Base-by-base conservation (phyloP, 2,888 invertebrate species). In the Helleia helle region DNA sequence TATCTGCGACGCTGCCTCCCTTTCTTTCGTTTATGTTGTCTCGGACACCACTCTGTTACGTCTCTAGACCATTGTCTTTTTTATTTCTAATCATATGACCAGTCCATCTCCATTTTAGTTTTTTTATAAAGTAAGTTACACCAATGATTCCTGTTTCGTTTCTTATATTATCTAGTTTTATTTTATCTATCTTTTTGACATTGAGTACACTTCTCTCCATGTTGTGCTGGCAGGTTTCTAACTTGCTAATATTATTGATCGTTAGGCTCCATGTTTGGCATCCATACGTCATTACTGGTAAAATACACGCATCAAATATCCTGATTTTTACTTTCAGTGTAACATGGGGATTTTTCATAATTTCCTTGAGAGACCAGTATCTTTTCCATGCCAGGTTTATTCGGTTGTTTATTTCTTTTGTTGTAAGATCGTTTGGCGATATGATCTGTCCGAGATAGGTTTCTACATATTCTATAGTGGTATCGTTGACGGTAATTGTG, bases 351-450 rank as follows among this genome's bases (percentile, higher is more conserved):
- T 36, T 44, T n/a, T 41, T 39, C 36, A 41, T 39, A 11, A 44
- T 40, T 38, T 30, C 37, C 25, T 37, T 29, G 11, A 31, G 17
- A 6, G 6, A 8, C 43, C 41, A 46, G 13, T 41, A 46, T 17
- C 40, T 39, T 34, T 41, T 47, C 43, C 42, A 44, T 11, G 38
- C 26, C 2, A 25, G 18, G 1, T 38, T 34, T 7, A 47, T 41
- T 38, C 40, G 29, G 36, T 44, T 44, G 8, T 48, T 29, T 38
- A 40, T 43, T 43, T 47, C 44, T 37, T 45, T 41, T 24, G 17
- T 31, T 34, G 39, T 37, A 11, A 15, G 34, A 27, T 48, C 17
- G 2, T 15, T 8, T 13, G 39, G 38, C 9, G 41, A 48, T 37
- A 40, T 41, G 9, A 31, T 22, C 25, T 41, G 43, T 4, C 43